Base-by-base conservation (phyloP, 92 coral and sea anemone species). In the Porites divaricata region DNA sequence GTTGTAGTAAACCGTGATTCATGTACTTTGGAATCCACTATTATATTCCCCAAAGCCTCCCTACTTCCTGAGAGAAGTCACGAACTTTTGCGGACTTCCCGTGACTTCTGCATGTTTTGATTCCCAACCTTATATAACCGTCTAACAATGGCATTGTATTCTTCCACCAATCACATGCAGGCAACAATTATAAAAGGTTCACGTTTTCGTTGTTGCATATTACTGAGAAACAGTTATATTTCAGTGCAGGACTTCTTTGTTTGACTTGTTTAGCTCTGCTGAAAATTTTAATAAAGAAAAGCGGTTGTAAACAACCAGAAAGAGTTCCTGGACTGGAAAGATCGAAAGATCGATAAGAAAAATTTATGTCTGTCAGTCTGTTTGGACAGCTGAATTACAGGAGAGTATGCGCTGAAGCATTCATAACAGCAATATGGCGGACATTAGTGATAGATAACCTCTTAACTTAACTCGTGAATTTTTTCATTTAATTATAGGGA, bases 21-120 rank as follows among this genome's bases (percentile, higher is more conserved):
- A 20, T 8, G 70, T 63, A 63, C 57, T 63, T 63, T 48, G 70
- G 81, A 77, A 77, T 62, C 24, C 35, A 2, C 19, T 52, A 10
- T 53, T 75, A 67, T 75, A 57, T 25, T 57, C 52, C 58, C 41
- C 1, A 17, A 5, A 53, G 57, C 20, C 81, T 17, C n/a, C 10
- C 41, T 9, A 63, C 70, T 77, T 77, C 81, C 81, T 77, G 70
- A 48, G 81, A 61, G 25, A 74, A 76, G 81, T 77, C 81, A 77
- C 81, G 81, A 77, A 62, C 81, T 48, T 64, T 76, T 14, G 65
- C 25, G 11, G 14, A 17, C 45, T 35, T 35, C 45, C 45, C 45
- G 17, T 17, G 35, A 75, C 17, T 17, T 63, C 45, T 68, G 72
- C 56, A 77, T 63, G 81, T 77, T 63, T 77, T 48, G 71, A 48